These are phyloP conservation scores for Brachymystax lenok DNA, from an alignment of 2,797 vertebrate genomes.

Conservation along the genomic window DNA sequence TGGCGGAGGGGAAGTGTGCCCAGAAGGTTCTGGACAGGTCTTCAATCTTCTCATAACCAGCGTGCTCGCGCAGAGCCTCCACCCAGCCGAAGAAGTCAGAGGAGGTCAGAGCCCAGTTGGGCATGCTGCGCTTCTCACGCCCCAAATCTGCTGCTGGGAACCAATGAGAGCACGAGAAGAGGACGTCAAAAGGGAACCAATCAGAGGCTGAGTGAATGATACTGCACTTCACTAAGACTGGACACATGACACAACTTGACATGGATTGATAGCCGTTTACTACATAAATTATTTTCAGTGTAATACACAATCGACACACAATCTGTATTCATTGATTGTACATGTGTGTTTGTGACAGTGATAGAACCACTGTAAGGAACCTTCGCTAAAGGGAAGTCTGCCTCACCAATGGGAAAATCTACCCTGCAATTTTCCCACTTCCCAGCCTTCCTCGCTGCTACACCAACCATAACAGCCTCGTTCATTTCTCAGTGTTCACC, in stretches of 20 bases:
- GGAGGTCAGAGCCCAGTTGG: slow-evolving; percentile 70
- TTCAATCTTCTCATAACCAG: slow-evolving; percentile 64
- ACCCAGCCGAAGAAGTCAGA: slow-evolving; percentile 73
- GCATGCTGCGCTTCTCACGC: slow-evolving; percentile 59
- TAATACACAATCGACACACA: too few relatives aligned
- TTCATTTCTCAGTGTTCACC: neutral
- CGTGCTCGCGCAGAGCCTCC: slow-evolving; percentile 64
- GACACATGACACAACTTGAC: neutral
- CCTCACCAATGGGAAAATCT: neutral
- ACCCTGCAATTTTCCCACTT: neutral
- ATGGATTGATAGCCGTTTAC: neutral
- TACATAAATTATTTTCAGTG: neutral
- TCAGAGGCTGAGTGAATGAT: neutral
- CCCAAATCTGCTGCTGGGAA: slow-evolving; percentile 36
- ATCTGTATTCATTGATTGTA: neutral
- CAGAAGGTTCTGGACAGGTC: slow-evolving; percentile 71
- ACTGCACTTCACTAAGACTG: neutral
- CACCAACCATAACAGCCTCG: neutral
- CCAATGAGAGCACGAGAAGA: slow-evolving; percentile 8
- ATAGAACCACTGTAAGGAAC: neutral
- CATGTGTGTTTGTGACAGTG: neutral
- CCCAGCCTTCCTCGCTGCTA: neutral
- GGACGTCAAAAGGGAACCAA: neutral
- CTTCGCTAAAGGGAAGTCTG: neutral
- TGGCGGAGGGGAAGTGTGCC: slow-evolving; percentile 73